Evolutionary conservation across 2,797 vertebrate genomes (phyloP).

Genomic region (Micropoecilia bifurca): DNA sequence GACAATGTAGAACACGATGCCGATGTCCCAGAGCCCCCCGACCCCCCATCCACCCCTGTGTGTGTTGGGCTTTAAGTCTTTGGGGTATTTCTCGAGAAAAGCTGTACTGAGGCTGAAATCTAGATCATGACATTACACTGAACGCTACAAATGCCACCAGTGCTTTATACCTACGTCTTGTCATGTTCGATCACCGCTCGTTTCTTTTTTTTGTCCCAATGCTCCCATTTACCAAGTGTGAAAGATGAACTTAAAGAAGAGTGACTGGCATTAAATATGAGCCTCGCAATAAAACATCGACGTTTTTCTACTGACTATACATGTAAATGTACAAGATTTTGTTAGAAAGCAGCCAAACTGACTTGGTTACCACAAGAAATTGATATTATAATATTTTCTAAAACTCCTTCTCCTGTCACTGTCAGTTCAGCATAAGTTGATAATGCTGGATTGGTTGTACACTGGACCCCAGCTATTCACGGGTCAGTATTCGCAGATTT

Average conservation of each 20-base stretch:
- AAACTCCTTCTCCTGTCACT: background rate
- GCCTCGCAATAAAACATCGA: background rate
- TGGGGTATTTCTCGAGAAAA: background rate
- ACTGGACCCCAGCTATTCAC: background rate
- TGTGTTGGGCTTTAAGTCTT: conserved; percentile 9
- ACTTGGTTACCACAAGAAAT: background rate
- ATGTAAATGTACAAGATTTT: background rate
- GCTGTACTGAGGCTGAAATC: background rate
- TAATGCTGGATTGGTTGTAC: background rate
- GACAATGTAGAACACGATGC: conserved; percentile 35
- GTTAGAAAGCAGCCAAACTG: background rate
- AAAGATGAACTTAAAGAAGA: background rate
- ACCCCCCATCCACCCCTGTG: background rate
- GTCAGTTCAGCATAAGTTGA: background rate
- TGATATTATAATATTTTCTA: background rate
- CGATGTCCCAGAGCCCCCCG: conserved; percentile 10
- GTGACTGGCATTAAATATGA: background rate
- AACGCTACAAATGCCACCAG: conserved; percentile 8
- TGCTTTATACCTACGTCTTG: background rate
- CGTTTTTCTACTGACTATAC: background rate
- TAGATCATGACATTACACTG: background rate
- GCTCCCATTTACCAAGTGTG: background rate
- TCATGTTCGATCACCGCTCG: background rate
- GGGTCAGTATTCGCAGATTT: background rate
- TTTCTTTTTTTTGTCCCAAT: background rate